phyloP scores from a whole-genome alignment of 2,888 invertebrate species.

The Hetaerina titia region DNA sequence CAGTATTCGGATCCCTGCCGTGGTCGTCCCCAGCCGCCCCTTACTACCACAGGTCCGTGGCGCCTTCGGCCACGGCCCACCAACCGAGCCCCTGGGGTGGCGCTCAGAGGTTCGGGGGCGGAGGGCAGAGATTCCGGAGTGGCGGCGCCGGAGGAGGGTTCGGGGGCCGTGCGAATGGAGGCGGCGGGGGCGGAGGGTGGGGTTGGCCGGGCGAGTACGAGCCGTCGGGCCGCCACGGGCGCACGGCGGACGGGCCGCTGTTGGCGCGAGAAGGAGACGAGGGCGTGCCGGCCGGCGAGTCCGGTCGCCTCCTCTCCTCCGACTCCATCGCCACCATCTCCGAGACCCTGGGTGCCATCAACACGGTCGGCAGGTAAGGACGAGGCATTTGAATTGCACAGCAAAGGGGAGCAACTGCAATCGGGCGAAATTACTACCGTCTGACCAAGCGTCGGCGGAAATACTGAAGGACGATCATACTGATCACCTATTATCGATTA shows the following conservation, averaged over 20 bases:
- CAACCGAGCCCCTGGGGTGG: conserved; percentile 40
- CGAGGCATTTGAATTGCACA: background rate
- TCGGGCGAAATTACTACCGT: too few species aligned
- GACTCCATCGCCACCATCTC: conserved; percentile 73
- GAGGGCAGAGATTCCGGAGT: background rate
- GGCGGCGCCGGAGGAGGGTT: background rate
- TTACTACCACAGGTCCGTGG: conserved; percentile 23
- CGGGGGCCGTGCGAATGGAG: background rate
- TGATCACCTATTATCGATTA: too few species aligned
- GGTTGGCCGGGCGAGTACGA: conserved; percentile 41
- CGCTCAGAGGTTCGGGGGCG: background rate
- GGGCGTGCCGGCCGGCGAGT: background rate
- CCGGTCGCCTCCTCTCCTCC: conserved; percentile 41
- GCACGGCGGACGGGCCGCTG: conserved; percentile 24
- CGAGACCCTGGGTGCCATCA: conserved; percentile 87
- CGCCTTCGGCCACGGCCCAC: background rate
- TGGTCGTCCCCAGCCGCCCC: conserved; percentile 28
- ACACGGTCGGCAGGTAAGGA: conserved; percentile 84
- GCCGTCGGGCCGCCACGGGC: conserved; percentile 41
- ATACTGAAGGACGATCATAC: too few species aligned
- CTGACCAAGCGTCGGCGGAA: too few species aligned
- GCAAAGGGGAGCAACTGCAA: background rate
- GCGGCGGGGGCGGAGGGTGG: background rate
- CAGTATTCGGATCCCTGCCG: conserved; percentile 45
- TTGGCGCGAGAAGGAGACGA: background rate